These are phyloP conservation scores for Dicentrarchus labrax DNA, from an alignment of 2,113 vertebrate species.

Conservation along the genomic window DNA sequence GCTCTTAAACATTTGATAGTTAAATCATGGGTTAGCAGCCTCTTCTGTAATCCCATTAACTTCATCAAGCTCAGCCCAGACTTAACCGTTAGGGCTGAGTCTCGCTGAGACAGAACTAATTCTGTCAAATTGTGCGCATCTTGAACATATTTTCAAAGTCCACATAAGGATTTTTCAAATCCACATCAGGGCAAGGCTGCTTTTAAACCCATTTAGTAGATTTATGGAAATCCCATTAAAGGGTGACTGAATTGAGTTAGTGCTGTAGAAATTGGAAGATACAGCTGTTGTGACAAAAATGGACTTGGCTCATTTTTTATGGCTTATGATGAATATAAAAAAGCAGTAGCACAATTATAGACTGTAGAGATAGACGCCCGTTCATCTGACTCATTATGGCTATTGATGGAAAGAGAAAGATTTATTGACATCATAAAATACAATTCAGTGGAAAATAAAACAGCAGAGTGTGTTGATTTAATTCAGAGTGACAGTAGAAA, in stretches of 20 bases:
- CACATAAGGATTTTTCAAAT: slow-evolving; percentile 61
- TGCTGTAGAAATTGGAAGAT: slow-evolving; percentile 55
- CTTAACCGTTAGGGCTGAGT: slow-evolving; percentile 56
- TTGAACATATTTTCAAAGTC: slow-evolving; percentile 61
- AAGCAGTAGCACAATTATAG: slow-evolving; percentile 7
- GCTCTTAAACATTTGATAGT: slow-evolving; percentile 67
- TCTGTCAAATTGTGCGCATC: slow-evolving; percentile 67
- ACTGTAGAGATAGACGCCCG: background rate
- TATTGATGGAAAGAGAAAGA: slow-evolving; percentile 45
- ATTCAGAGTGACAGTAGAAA: slow-evolving; percentile 39
- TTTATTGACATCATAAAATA: slow-evolving; percentile 37
- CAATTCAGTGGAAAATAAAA: slow-evolving; percentile 24
- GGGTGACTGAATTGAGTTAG: slow-evolving; percentile 64
- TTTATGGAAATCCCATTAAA: slow-evolving; percentile 78
- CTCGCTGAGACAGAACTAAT: slow-evolving; percentile 66
- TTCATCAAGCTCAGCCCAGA: slow-evolving; percentile 58
- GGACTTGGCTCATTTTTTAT: slow-evolving; percentile 26
- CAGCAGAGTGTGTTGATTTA: slow-evolving; percentile 28
- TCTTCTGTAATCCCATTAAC: slow-evolving; percentile 80
- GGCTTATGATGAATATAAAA: slow-evolving; percentile 39
- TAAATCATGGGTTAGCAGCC: slow-evolving; percentile 70
- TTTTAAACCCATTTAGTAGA: slow-evolving; percentile 76
- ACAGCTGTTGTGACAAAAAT: slow-evolving; percentile 58
- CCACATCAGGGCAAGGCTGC: slow-evolving; percentile 46
- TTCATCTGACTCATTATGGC: slow-evolving; percentile 38